Percentiles rank a stretch among this genome's conserved stretches.
These are phyloP conservation scores for Cyanoderma ruficeps DNA, from an alignment of 2,113 vertebrate genomes.

Conservation along the genomic window DNA sequence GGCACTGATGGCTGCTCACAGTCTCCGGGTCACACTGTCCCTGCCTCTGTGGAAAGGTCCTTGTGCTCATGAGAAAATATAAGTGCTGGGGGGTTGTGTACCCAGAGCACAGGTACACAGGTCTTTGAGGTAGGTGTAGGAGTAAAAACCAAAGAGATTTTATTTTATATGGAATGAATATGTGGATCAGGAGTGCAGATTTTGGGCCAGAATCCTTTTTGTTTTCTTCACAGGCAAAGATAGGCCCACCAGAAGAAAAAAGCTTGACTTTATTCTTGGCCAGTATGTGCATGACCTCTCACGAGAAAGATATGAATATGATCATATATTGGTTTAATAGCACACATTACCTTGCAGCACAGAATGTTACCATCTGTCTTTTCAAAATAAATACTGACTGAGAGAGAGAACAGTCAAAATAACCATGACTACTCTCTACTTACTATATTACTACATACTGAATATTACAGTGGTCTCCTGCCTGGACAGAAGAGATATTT, in stretches of 20 bases:
- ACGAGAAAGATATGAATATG: not conserved
- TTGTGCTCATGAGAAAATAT: fast-evolving
- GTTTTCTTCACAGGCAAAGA: not conserved
- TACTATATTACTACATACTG: not conserved
- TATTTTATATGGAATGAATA: not conserved
- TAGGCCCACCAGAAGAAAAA: not conserved
- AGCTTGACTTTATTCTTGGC: not conserved
- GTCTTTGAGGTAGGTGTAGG: not conserved
- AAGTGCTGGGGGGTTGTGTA: not conserved
- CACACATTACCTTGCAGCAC: not conserved
- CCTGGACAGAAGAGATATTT: not conserved
- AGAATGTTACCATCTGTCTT: not conserved
- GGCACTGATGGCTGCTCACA: not conserved
- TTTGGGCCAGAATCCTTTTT: not conserved
- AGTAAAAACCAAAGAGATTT: not conserved
- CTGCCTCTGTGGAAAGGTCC: not conserved
- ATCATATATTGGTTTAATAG: not conserved
- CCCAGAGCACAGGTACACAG: not conserved
- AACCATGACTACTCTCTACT: not conserved
- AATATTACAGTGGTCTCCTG: not conserved
- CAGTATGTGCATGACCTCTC: not conserved
- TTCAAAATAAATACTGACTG: not conserved
- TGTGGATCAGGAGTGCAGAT: not conserved
- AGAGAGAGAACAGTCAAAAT: not conserved
- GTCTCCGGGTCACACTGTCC: fast-evolving